Evolutionary conservation across 2,888 invertebrate genomes (phyloP), one percentile per base, ranked within the genome.

Genomic region (Plemyria rubiginata): DNA sequence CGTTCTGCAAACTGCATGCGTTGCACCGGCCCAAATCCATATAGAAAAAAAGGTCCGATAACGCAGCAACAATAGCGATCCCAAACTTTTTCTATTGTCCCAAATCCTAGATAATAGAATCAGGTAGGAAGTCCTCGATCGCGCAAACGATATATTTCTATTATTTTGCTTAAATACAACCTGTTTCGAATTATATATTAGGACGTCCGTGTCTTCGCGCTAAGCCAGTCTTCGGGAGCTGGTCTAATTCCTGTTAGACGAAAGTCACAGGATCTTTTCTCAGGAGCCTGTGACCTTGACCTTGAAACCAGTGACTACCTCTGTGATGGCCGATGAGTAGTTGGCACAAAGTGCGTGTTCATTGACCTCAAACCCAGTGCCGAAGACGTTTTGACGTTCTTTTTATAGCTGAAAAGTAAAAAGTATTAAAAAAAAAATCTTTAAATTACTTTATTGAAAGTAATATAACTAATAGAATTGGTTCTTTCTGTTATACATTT

Each of bases 171-270:
- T 66, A 79, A 71, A 79, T 82, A 78, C 50, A 66, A 51, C 56
- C 57, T 15, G 36, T 54, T 29, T 51, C 16, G 22, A 16, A 7
- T 28, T 6, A 0, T 6, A 0, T 0, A 1, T 3, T 60, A 63
- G 79, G 90, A 81, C 81, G 91, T 92, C 91, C 90, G 84, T 89
- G 79, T 89, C 92, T 90, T 79, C 90, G 84, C 85, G 85, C 86
- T 77, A 49, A 86, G 77, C 85, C 87, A 90, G 91, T 83, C 0
- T 2, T 28, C 54, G 68, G 84, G 88, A 87, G 81, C 91, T 90
- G 87, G 84, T 60, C 64, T 67, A 68, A 86, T 5, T 88, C 85
- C 60, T 46, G 13, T 53, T 22, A 12, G 52, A 63, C 52, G 60
- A 52, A 29, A 43, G 57, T 53, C 53, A 54, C 60, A 49, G 62